These are phyloP conservation scores for Pristionchus exspectatus DNA, from an alignment of 2,888 invertebrate genomes.

Conservation along the genomic window DNA sequence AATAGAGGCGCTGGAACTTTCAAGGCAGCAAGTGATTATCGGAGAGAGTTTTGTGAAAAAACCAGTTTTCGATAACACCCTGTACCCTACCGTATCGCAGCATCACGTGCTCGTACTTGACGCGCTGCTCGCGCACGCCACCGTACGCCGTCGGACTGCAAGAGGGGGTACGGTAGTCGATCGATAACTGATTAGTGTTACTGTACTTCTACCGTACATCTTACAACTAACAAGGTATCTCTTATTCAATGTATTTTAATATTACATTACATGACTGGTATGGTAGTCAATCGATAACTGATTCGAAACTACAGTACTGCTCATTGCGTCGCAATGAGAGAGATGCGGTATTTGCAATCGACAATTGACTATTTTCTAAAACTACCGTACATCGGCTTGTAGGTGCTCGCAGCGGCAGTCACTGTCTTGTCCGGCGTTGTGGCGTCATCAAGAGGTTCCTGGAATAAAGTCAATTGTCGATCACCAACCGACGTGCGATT, in stretches of 20 bases:
- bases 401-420: not conserved
- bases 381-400: not conserved
- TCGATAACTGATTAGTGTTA: too few relatives aligned
- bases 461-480: not conserved
- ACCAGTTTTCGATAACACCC: not conserved
- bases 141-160: not conserved
- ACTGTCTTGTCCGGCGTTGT: not conserved
- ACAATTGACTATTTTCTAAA: not conserved
- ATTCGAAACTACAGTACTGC: too few relatives aligned
- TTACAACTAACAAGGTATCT: too few relatives aligned
- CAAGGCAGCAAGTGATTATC: too few relatives aligned
- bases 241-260: too few relatives aligned
- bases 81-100: constrained; percentile 3
- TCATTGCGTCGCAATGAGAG: too few relatives aligned
- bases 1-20: too few relatives aligned
- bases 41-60: not conserved
- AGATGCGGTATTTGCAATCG: not conserved
- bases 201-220: too few relatives aligned
- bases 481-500: not conserved
- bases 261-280: too few relatives aligned
- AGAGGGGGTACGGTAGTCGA: not conserved
- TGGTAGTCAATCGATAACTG: too few relatives aligned
- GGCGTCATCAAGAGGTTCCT: not conserved
- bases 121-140: not conserved
- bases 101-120: constrained; percentile 38